Conservation (phyloP, 2,888 invertebrate genomes). For the Heliconius ethilla region DNA sequence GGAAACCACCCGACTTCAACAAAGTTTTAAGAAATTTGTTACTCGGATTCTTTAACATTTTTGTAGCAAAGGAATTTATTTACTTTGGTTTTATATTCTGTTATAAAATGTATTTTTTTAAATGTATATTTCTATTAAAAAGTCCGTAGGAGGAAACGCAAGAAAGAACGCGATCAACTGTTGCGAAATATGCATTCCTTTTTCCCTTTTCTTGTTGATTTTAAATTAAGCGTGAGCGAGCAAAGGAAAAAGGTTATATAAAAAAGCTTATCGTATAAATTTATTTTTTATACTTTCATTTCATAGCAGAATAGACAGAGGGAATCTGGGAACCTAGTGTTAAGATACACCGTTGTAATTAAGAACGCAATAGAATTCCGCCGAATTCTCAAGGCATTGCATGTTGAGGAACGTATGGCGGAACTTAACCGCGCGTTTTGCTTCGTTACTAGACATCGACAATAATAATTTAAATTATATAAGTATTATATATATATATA, state of each 20-base stretch:
- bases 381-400: no score
- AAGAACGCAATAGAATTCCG: no score
- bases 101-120: background rate
- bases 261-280: background rate
- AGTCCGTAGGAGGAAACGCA: background rate
- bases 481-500: no score
- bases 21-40: conserved; percentile 6
- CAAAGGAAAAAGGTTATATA: background rate
- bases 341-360: background rate
- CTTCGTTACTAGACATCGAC: no score
- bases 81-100: background rate
- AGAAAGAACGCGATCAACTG: background rate
- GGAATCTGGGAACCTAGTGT: background rate
- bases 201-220: background rate
- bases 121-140: background rate
- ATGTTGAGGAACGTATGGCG: no score
- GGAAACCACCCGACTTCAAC: conserved; percentile 10
- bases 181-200: background rate
- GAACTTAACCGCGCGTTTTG: no score
- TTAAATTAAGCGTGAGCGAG: no score
- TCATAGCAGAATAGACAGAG: background rate
- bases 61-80: background rate
- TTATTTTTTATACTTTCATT: background rate
- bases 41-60: background rate
- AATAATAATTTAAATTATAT: no score